phyloP scores from a whole-genome alignment of 2,797 vertebrate genomes.

The Benthosema pterotum region DNA sequence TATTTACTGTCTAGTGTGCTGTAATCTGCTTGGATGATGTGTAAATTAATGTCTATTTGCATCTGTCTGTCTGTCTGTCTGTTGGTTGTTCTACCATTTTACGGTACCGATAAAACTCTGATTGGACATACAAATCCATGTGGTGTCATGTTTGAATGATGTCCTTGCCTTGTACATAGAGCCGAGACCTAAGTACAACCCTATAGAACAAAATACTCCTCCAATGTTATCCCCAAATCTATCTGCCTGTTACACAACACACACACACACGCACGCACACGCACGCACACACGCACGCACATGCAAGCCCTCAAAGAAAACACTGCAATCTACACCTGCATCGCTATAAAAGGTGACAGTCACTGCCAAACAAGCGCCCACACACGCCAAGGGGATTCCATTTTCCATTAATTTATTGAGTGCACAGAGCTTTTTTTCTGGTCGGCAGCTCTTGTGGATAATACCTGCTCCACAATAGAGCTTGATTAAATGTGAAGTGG shows the following conservation, averaged over 20 bases:
- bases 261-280: too few species aligned
- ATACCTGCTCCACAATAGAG: slow-evolving; percentile 55
- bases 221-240: too few species aligned
- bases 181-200: background rate
- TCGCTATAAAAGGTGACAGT: slow-evolving; percentile 13
- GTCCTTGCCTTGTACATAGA: background rate
- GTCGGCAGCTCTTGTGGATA: slow-evolving; percentile 52
- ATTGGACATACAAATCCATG: too few species aligned
- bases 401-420: slow-evolving; percentile 54
- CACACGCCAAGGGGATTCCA: slow-evolving; percentile 21
- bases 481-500: slow-evolving; percentile 64
- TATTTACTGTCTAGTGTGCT: too few species aligned
- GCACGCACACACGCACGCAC: too few species aligned
- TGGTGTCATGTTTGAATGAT: background rate
- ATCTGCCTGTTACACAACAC: too few species aligned
- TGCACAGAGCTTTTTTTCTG: slow-evolving; percentile 47
- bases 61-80: too few species aligned
- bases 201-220: too few species aligned
- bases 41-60: too few species aligned
- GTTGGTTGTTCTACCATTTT: too few species aligned
- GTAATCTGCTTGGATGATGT: too few species aligned
- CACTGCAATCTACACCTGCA: slow-evolving; percentile 1
- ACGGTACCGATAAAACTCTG: too few species aligned
- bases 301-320: background rate
- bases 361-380: slow-evolving; percentile 32